phyloP scores from a whole-genome alignment of 2,888 invertebrate species.

The Pterostichus niger region DNA sequence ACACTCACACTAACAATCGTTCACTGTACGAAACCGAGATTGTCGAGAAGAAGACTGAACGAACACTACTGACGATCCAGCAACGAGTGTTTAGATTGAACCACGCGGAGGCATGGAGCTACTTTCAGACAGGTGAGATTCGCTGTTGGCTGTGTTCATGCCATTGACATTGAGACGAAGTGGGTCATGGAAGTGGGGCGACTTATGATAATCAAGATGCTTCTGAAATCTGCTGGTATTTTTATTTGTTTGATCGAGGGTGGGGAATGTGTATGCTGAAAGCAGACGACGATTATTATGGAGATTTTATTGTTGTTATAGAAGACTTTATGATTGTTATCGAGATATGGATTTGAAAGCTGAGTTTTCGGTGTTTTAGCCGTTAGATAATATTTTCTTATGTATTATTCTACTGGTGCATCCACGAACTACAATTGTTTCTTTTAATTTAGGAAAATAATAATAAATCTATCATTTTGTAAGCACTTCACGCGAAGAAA shows the following conservation, averaged over 20 bases:
- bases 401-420: no score
- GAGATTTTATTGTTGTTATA: slow-evolving; percentile 4
- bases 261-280: slow-evolving; percentile 4
- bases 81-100: not conserved
- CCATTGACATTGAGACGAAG: slow-evolving; percentile 74
- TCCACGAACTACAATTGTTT: no score
- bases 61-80: no score
- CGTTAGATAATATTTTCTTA: no score
- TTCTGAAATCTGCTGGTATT: slow-evolving; percentile 4
- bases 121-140: slow-evolving; percentile 69
- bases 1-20: no score
- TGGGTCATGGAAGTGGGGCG: slow-evolving; percentile 73
- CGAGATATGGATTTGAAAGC: not conserved
- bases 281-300: not conserved
- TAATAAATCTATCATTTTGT: no score
- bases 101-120: slow-evolving; percentile 6
- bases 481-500: no score
- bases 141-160: slow-evolving; percentile 69
- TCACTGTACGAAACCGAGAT: no score
- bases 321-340: not conserved
- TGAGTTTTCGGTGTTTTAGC: no score
- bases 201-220: slow-evolving; percentile 61
- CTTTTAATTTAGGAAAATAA: no score
- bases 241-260: not conserved
- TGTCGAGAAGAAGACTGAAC: no score